Evolutionary conservation across 1,140 invertebrate species (phyloP), one percentile per base, ranked within the genome.

Genomic region (Drosophila elegans): DNA sequence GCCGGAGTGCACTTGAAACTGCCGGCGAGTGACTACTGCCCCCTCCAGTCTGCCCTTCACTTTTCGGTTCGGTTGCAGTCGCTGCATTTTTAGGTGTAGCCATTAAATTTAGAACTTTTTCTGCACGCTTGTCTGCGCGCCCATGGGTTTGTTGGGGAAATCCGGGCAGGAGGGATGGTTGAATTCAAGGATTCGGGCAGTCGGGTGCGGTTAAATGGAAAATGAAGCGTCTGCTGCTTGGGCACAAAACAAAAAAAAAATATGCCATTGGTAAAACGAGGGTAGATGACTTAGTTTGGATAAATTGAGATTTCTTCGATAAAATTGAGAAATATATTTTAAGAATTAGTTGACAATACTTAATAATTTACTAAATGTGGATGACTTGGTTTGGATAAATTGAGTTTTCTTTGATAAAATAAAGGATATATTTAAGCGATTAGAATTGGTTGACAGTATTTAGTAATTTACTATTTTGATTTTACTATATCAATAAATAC

Each of bases 51-150:
- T 69, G 67, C 67, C 67, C 67, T 69, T 69, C 67, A 69, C 63
- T 69, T 69, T 69, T 69, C 16, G 34, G 64, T 34, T 49, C 72
- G 51, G 78, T 76, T 86, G 83, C 83, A 82, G 74, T 82, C 71
- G 75, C 82, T 86, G 82, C 82, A 88, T 86, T 88, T 86, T 86
- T 86, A 86, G 82, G 83, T 88, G 83, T 88, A 86, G 83, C 83
- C 83, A 86, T 86, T 86, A 86, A 86, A 82, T 86, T 86, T 86
- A 86, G 82, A 86, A 86, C 82, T 86, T 86, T 86, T 86, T 86
- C 82, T 86, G 78, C 78, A 86, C 82, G 82, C 74, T 86, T 86
- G 82, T 88, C 82, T 86, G 82, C 82, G 61, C 82, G 78, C 78
- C 53, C 62, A 52, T 74, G 49, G 32, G 42, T 44, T 41, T 16